Evolutionary conservation across 1,140 invertebrate genomes (phyloP).

Genomic region (Ridgeia piscesae): DNA sequence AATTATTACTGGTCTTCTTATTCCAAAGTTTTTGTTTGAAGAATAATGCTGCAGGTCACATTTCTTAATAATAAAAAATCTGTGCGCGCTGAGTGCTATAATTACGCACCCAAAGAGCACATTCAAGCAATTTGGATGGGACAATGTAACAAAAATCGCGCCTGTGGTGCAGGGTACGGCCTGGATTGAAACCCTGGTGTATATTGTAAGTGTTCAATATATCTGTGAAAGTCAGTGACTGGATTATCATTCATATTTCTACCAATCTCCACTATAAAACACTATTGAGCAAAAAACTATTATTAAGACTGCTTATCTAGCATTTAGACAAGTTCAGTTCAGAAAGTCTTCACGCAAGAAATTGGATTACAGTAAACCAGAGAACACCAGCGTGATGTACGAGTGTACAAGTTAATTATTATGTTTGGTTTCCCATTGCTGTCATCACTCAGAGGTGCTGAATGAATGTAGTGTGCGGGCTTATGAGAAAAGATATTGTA

Average conservation of each 20-base stretch:
- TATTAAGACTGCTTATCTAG: neutral
- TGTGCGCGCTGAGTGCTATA: too few species aligned
- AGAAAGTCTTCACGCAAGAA: neutral
- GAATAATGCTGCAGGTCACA: too few species aligned
- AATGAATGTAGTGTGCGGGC: neutral
- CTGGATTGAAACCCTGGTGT: too few species aligned
- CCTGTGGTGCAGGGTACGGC: too few species aligned
- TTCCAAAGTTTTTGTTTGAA: too few species aligned
- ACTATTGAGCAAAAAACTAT: neutral
- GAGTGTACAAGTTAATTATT: neutral
- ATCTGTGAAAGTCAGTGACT: neutral
- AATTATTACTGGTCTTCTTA: too few species aligned
- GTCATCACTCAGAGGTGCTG: neutral
- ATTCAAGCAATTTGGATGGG: too few species aligned
- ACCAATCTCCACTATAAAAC: neutral
- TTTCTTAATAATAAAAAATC: too few species aligned
- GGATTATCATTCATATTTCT: neutral
- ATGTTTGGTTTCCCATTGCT: neutral
- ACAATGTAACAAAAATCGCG: too few species aligned
- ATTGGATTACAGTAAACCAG: neutral
- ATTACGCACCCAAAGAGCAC: too few species aligned
- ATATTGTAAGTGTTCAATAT: too few species aligned
- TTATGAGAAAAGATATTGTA: neutral
- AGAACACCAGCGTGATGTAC: neutral
- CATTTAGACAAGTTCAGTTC: neutral